A percentile compares a stretch with the other conserved stretches of the same genome.
Evolutionary conservation across 2,113 vertebrate genomes (phyloP).

Genomic region (Petroica traversi): DNA sequence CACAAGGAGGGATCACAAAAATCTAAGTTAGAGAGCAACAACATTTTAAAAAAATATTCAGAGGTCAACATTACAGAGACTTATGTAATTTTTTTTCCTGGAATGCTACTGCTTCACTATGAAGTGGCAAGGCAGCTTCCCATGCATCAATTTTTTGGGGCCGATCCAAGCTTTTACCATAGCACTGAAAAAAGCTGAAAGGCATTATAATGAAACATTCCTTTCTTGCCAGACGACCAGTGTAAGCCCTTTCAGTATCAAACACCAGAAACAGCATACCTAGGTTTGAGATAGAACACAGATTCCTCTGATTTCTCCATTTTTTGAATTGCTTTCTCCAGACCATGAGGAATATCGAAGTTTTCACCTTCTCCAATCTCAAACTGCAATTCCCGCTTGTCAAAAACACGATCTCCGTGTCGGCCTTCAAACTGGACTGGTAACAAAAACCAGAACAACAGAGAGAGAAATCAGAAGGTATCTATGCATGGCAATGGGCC

Average conservation of each 20-base stretch:
- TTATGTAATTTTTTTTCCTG: background rate
- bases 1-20: background rate
- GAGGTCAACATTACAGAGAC: background rate
- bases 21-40: background rate
- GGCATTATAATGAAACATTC: background rate
- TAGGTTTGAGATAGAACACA: constrained; percentile 85
- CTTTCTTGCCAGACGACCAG: background rate
- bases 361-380: constrained; percentile 89
- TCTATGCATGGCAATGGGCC: background rate
- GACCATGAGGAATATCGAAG: constrained; percentile 83
- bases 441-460: background rate
- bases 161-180: background rate
- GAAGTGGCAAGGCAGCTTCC: background rate
- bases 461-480: background rate
- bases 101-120: background rate
- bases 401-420: constrained; percentile 80
- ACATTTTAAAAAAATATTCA: background rate
- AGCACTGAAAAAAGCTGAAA: background rate
- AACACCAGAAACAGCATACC: constrained; percentile 71
- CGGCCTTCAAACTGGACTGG: constrained; percentile 86
- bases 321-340: constrained; percentile 89
- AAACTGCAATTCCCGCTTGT: constrained; percentile 88
- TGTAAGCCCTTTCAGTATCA: background rate
- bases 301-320: constrained; percentile 95
- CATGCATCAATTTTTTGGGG: background rate